Evolutionary conservation across 2,797 vertebrate species (phyloP), one percentile per base, ranked within the genome.

Genomic region (Pseudochromis fuscus): DNA sequence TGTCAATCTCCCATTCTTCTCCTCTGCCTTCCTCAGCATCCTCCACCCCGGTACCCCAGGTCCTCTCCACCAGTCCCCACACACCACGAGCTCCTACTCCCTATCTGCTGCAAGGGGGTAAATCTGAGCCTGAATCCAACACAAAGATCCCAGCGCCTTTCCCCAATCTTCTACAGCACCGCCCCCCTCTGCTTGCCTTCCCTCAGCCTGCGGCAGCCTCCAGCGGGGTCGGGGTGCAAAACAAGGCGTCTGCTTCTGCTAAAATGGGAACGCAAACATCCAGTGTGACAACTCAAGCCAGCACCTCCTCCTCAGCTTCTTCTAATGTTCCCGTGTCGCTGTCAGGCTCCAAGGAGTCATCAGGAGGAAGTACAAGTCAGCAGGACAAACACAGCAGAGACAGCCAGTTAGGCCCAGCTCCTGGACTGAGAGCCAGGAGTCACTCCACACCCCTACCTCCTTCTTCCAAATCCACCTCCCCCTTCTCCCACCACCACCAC

Each of bases 381-480:
- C 93, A 94, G 42, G 95, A 95, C 38, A 94, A 93, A 81, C 93
- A 94, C 79, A 92, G 92, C 79, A 94, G 94, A 84, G 95, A 94
- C 2, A 5, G 82, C 27, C 94, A 92, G 83, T 74, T 91, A 42
- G 87, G 94, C 24, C 91, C 95, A 2, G 83, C 95, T 40, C 94
- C 94, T 0, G 93, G 94, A 38, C 87, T 95, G n/a, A 91, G 96
- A 42, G 96, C 96, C 15, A 93, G 96, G 70, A 98, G 96, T 88
- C 96, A 98, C 91, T 98, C 96, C 0, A 98, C 96, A 0, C 96
- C 96, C 0, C 91, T 97, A 72, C 96, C 96, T 23, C 96, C 96
- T 3, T 95, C 94, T 4, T 94, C 94, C 21, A 95, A 95, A 81
- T 95, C 94, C 56, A 93, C 94, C 4, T 94, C 94, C n/a, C 94